Conservation (phyloP, 2,113 vertebrate genomes). For the Plectropomus leopardus region DNA sequence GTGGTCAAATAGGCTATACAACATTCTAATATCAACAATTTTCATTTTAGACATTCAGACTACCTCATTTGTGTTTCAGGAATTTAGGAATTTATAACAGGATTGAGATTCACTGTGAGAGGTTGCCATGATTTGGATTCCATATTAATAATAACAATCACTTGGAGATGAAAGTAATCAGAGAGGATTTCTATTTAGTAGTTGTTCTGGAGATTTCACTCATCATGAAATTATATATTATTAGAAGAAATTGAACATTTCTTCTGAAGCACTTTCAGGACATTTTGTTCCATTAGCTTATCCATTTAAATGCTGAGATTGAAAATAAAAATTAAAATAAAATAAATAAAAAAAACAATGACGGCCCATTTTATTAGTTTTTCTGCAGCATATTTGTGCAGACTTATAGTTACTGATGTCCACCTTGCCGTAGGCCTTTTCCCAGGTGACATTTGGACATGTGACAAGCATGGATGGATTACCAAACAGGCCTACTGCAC, state of each 20-base stretch:
- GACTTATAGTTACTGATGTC: neutral
- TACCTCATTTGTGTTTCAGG: no score
- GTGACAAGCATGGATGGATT: neutral
- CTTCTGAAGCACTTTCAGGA: neutral
- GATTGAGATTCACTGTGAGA: no score
- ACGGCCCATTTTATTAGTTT: neutral
- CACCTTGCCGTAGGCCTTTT: neutral
- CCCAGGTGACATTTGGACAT: neutral
- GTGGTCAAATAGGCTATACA: constrained; percentile 63
- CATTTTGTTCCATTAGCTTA: neutral
- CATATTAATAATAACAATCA: no score
- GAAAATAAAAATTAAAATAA: neutral
- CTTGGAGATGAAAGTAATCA: no score
- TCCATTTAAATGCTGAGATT: neutral
- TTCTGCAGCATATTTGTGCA: neutral
- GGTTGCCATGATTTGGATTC: no score
- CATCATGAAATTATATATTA: no score
- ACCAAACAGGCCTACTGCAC: no score
- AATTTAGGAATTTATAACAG: no score
- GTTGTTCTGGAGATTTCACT: no score
- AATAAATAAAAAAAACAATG: neutral
- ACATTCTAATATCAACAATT: neutral
- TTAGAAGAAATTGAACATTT: no score
- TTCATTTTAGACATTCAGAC: no score
- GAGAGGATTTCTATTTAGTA: no score